phyloP scores from a whole-genome alignment of 2,888 invertebrate genomes.

The Dynastes maya region DNA sequence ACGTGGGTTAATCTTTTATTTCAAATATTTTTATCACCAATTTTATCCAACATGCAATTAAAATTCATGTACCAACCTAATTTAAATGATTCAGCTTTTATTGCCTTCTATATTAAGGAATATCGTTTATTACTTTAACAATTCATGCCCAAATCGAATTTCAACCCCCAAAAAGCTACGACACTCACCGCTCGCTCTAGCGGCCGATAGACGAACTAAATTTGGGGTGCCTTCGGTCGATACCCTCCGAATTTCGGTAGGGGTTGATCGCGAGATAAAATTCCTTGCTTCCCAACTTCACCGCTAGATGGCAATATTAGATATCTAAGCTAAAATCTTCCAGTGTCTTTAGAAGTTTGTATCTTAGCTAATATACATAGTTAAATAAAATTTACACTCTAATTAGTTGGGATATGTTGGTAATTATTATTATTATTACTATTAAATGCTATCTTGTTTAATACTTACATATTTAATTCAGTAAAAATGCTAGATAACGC shows the following conservation, averaged over 20 bases:
- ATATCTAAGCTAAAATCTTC: neutral
- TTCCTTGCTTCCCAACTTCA: neutral
- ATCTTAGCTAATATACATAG: too few species aligned
- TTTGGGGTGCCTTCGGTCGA: slow-evolving; percentile 54
- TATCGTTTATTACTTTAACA: too few species aligned
- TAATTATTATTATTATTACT: neutral
- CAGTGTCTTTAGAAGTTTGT: too few species aligned
- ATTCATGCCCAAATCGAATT: neutral
- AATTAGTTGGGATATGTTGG: too few species aligned
- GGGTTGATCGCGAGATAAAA: slow-evolving; percentile 16
- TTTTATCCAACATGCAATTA: too few species aligned
- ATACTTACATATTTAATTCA: too few species aligned
- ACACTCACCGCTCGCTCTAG: slow-evolving; percentile 57
- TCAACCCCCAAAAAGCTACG: neutral
- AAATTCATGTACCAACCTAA: too few species aligned
- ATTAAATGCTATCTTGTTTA: neutral
- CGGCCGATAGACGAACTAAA: slow-evolving; percentile 62
- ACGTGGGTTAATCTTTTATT: too few species aligned
- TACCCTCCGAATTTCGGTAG: neutral
- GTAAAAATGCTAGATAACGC: slow-evolving; percentile 1
- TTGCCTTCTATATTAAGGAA: too few species aligned
- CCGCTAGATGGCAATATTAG: neutral
- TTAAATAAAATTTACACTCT: too few species aligned
- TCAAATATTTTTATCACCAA: too few species aligned
- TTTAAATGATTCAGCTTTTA: too few species aligned